A percentile compares a stretch with the other conserved stretches of the same genome.
These are phyloP conservation scores for Isaurus tuberculatus DNA, from an alignment of 92 coral and sea anemone genomes.

Conservation along the genomic window DNA sequence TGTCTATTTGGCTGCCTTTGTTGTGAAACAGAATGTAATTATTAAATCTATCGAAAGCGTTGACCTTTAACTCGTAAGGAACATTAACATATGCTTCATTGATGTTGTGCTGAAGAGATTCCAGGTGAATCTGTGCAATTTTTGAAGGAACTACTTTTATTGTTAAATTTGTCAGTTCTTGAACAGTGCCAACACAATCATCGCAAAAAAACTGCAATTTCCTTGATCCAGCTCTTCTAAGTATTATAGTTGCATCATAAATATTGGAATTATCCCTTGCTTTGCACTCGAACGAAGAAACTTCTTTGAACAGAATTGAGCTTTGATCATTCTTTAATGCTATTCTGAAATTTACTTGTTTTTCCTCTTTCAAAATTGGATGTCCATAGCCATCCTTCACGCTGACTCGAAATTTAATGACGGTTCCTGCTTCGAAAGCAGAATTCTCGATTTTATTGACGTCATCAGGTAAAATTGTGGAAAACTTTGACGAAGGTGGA, in stretches of 20 bases:
- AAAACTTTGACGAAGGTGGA: neutral
- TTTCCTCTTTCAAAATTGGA: conserved; percentile 1
- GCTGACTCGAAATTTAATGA: conserved; percentile 15
- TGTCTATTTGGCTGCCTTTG: neutral
- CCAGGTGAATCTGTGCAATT: neutral
- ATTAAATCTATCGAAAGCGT: conserved; percentile 1
- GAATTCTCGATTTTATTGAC: neutral
- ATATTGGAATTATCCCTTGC: neutral
- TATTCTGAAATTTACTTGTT: neutral
- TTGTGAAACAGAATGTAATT: neutral
- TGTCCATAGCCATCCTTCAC: conserved; percentile 33
- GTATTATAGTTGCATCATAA: neutral
- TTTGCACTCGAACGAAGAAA: neutral
- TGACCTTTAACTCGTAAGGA: neutral
- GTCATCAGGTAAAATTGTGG: conserved; percentile 12
- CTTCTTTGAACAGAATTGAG: neutral
- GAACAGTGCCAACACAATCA: neutral
- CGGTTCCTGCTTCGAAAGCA: conserved; percentile 41
- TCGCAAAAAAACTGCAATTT: neutral
- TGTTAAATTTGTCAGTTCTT: neutral
- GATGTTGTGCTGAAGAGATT: neutral
- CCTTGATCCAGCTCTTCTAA: neutral
- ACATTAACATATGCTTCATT: neutral
- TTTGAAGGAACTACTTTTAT: neutral
- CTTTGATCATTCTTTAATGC: neutral